Evolutionary conservation across 1,140 invertebrate genomes (phyloP).

Genomic region (Drosophila kurseongensis): DNA sequence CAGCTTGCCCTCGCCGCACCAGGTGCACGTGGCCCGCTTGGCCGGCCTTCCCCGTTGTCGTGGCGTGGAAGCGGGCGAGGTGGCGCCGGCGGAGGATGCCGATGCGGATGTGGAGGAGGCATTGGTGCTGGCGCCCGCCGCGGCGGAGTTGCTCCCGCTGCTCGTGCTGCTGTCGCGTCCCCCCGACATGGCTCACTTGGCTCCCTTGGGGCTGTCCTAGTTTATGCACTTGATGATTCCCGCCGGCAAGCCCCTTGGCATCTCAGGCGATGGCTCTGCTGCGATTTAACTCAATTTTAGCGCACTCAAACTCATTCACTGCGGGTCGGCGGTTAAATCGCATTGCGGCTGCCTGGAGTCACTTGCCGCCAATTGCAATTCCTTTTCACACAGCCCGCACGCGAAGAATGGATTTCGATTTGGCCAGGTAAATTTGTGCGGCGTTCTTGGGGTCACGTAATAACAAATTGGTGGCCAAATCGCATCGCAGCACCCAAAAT

Average conservation of each 20-base stretch:
- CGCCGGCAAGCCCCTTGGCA: conserved; percentile 32
- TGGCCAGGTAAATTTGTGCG: conserved; percentile 28
- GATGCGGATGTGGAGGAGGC: conserved; percentile 19
- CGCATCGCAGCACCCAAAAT: conserved; percentile 28
- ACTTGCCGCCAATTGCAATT: conserved; percentile 2
- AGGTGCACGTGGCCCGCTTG: conserved; percentile 91
- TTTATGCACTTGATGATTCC: conserved; percentile 18
- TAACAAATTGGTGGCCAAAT: conserved; percentile 60
- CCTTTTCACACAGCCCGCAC: background rate
- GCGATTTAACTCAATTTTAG: conserved; percentile 45
- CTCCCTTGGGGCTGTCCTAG: conserved; percentile 7
- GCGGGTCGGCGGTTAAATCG: conserved; percentile 19
- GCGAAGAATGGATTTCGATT: conserved; percentile 7
- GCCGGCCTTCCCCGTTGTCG: conserved; percentile 89
- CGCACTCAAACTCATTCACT: conserved; percentile 51
- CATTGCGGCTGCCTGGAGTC: conserved; percentile 15
- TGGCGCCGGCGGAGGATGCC: conserved; percentile 21
- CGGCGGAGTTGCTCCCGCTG: conserved; percentile 37
- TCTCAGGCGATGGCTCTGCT: conserved; percentile 35
- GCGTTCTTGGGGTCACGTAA: conserved; percentile 56
- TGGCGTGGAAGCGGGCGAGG: conserved; percentile 60
- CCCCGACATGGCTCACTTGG: conserved; percentile 65
- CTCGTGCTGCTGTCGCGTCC: conserved; percentile 73
- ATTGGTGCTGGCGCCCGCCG: conserved; percentile 20
- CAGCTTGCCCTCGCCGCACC: conserved; percentile 93